Percentiles rank a stretch among this genome's conserved stretches.
These are phyloP conservation scores for Cydia fagiglandana DNA, from an alignment of 1,140 invertebrate genomes.

Conservation along the genomic window DNA sequence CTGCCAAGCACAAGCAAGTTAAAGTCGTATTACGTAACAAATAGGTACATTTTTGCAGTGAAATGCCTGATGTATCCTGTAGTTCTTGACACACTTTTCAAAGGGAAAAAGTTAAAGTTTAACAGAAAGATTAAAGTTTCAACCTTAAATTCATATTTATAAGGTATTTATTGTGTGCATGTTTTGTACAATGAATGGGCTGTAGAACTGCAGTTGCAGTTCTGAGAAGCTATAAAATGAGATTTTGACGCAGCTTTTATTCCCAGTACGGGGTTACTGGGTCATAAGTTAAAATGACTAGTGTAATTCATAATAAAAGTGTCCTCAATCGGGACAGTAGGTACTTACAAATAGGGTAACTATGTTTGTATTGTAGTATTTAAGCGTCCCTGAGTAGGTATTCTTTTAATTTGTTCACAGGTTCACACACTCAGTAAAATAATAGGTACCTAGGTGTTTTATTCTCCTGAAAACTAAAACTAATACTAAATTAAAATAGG, in stretches of 20 bases:
- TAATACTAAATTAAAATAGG: no score
- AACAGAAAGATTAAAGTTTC: neutral
- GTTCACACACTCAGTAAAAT: no score
- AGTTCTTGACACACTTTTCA: slow-evolving; percentile 11
- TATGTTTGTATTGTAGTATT: no score
- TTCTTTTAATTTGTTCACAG: no score
- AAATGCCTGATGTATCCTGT: neutral
- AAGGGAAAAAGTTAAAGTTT: neutral
- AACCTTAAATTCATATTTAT: neutral
- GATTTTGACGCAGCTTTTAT: neutral
- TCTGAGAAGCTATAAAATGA: neutral
- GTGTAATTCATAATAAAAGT: no score
- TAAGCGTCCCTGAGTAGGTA: no score
- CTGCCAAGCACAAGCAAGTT: neutral
- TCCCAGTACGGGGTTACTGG: no score
- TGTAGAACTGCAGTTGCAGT: neutral
- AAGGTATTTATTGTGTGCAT: neutral
- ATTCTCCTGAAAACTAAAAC: no score
- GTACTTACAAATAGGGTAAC: no score
- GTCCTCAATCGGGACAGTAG: no score
- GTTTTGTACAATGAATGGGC: neutral
- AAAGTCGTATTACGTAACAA: neutral
- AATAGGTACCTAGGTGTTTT: no score
- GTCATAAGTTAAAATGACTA: no score
- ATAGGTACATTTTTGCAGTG: neutral